Evolutionary conservation across 2,113 vertebrate genomes (phyloP), one percentile per base, ranked within the genome.

Genomic region (Pyrgilauda ruficollis): DNA sequence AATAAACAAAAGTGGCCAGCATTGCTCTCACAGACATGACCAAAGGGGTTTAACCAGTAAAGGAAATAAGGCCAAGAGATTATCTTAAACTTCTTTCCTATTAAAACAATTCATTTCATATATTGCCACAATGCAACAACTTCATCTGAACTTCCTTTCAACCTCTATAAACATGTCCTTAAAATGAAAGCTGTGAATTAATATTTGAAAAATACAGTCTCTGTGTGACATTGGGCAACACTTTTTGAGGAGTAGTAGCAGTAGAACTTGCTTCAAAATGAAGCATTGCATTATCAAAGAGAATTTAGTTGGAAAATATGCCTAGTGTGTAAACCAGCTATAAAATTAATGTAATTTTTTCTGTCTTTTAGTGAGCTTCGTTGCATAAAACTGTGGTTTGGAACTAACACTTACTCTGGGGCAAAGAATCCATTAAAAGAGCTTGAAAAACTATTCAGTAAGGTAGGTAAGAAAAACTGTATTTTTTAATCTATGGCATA

Each of bases 131-230:
- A 88, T 93, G 84, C 61, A 86, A 55, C 59, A 85, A 69, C 87
- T 93, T 95, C 63, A 88, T 93, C 84, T 95, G 94, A 94, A 93
- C 94, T 96, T 96, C 91, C 90, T 94, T 88, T 68, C 84, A 94
- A 35, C 39, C 43, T 90, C 87, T 85, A 66, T 79, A 95, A 93
- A 94, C 68, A 90, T 84, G 64, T 13, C 86, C 72, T 81, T 84
- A 84, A 90, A 96, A 83, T 26, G 81, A 95, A 94, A 80, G 75
- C n/a, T 88, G 8, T 77, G 70, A 73, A 90, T 66, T 91, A 83
- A 35, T 83, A 89, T 83, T 85, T 91, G 66, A 85, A 89, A 94
- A 95, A 77, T 59, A 46, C 13, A 13, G 22, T 83, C 33, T 82
- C 41, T 37, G 19, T 41, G 37, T 77, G 75, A 83, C 55, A 63